Base-by-base conservation (phyloP, 2,113 vertebrate species). In the Bettongia penicillata region DNA sequence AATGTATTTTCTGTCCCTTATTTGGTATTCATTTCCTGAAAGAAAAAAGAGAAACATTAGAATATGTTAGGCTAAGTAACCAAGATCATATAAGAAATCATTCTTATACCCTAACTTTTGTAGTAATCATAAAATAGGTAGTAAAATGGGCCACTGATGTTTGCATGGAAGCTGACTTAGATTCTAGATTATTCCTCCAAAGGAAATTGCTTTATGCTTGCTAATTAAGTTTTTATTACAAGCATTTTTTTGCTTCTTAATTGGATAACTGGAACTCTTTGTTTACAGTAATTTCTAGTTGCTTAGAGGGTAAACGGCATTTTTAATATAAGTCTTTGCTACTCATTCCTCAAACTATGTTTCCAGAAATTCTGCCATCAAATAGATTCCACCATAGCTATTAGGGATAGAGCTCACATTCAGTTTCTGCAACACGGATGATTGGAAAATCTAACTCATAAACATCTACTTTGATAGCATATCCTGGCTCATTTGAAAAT, bases 181-280 rank as follows among this genome's bases (percentile, higher is more conserved):
- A 93, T 95, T 91, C 93, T 97, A 47, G 47, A 97, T 96, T 97
- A 97, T 97, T 97, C 92, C 97, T 96, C 57, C 97, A 95, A 97
- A 92, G 11, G 2, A 95, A 97, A 97, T 97, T 95, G 94, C 96
- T 84, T 96, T 97, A 89, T 84, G 96, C 51, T 53, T 96, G 77
- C 95, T 97, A 96, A 97, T 96, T 96, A 97, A 91, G 49, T 90
- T 97, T 97, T 97, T 97, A 96, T 94, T 96, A 57, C 37, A 94
- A 93, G n/a, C 55, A 94, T 97, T 98, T 98, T 91, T 47, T 98
- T 97, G 95, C 52, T 94, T 96, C 89, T 49, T 97, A 97, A 97
- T 94, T 97, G 97, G 91, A 10, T 97, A 97, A 96, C 53, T 89
- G 22, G 37, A 96, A 94, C 51, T 94, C 92, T 97, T 96, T 97